Conservation (phyloP, 2,888 invertebrate species). For the Homarus gammarus region DNA sequence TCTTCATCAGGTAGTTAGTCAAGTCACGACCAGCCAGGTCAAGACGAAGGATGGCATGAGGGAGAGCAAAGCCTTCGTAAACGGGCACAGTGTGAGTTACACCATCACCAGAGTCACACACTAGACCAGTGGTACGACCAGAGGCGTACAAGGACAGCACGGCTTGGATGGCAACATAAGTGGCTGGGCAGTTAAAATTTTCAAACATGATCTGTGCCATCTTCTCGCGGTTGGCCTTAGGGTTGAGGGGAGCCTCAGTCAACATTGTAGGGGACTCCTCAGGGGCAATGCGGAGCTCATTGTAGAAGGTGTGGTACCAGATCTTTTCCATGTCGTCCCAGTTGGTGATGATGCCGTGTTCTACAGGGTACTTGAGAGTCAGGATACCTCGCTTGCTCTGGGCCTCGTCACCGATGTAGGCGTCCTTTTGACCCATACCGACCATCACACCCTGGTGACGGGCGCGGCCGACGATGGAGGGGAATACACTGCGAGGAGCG, state of each 20-base stretch:
- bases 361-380: conserved; percentile 82
- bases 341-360: conserved; percentile 86
- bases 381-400: conserved; percentile 87
- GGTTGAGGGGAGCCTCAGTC: conserved; percentile 95
- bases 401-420: conserved; percentile 97
- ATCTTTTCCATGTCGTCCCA: conserved; percentile 99
- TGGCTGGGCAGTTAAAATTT: no score
- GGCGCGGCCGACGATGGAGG: conserved; percentile 21
- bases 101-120: conserved; percentile 62
- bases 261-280: conserved; percentile 89
- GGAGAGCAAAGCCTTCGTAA: conserved; percentile 61
- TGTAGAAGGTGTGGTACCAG: conserved; percentile 99
- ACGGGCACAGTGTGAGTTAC: conserved; percentile 56
- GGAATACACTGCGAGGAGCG: neutral
- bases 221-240: conserved; percentile 96
- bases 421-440: conserved; percentile 98
- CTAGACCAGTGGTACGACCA: conserved; percentile 61
- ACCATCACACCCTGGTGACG: conserved; percentile 83
- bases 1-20: conserved; percentile 96
- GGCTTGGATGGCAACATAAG: conserved; percentile 85
- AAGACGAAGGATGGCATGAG: conserved; percentile 62
- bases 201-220: conserved; percentile 86
- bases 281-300: conserved; percentile 94
- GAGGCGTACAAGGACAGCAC: conserved; percentile 62
- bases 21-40: conserved; percentile 58